Percentiles rank a stretch among this genome's conserved stretches.
phyloP scores from a whole-genome alignment of 2,888 invertebrate genomes.

The Sarcophaga caerulescens region DNA sequence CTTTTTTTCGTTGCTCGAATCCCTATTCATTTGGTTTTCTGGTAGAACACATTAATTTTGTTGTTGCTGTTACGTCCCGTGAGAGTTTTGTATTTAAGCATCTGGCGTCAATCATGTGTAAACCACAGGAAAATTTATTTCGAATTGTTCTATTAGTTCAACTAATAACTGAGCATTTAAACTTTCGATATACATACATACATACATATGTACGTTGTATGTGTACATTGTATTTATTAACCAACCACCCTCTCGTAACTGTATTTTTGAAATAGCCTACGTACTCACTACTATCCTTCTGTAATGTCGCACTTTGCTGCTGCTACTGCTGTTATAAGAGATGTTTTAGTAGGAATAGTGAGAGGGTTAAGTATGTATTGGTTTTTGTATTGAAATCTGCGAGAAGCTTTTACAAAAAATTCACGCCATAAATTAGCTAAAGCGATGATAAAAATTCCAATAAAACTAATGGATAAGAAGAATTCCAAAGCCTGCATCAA shows the following conservation, averaged over 20 bases:
- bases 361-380: no score
- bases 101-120: slow-evolving; percentile 70
- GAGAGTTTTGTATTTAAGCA: slow-evolving; percentile 53
- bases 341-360: not conserved
- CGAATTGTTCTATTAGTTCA: slow-evolving; percentile 40
- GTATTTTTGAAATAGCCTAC: not conserved
- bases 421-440: no score
- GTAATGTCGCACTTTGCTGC: not conserved
- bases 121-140: slow-evolving; percentile 66
- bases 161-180: slow-evolving; percentile 42
- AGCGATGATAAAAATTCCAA: no score
- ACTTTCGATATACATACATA: slow-evolving; percentile 23
- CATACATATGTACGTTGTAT: no score
- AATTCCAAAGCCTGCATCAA: no score
- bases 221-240: not conserved
- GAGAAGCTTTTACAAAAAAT: no score
- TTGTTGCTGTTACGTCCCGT: slow-evolving; percentile 42
- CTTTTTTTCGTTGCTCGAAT: not conserved
- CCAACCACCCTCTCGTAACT: not conserved
- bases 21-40: not conserved
- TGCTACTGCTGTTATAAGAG: not conserved
- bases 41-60: not conserved
- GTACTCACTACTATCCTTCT: not conserved
- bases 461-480: no score
- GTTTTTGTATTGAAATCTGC: no score